Conservation (phyloP, 2,888 invertebrate species). For the Tetramorium bicarinatum region DNA sequence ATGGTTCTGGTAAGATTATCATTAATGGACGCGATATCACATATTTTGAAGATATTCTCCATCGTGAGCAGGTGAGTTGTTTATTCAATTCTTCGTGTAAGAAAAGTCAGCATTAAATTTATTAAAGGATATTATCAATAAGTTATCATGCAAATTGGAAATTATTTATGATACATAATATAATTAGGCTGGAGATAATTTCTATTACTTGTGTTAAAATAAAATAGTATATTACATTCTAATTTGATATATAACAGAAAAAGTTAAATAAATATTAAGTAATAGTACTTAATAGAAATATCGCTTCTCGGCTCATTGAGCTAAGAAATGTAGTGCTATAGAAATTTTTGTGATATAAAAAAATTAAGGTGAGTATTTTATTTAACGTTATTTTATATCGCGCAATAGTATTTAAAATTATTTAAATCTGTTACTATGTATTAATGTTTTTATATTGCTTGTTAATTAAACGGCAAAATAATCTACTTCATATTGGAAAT, state of each 20-base stretch:
- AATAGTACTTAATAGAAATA: neutral
- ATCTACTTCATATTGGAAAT: neutral
- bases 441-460: neutral
- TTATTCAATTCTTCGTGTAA: neutral
- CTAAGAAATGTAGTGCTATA: neutral
- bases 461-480: neutral
- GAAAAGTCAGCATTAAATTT: neutral
- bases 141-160: neutral
- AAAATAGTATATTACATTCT: neutral
- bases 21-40: conserved; percentile 94
- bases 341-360: neutral
- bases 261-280: neutral
- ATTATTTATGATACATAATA: neutral
- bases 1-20: conserved; percentile 94
- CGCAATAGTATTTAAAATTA: neutral
- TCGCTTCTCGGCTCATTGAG: no score
- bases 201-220: neutral
- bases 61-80: conserved; percentile 91
- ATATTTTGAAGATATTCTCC: conserved; percentile 91
- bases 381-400: neutral
- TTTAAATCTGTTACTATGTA: neutral
- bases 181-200: neutral
- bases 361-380: conserved; percentile 7
- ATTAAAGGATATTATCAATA: neutral
- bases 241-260: neutral